These are phyloP conservation scores for Tuta absoluta DNA, from an alignment of 2,888 invertebrate genomes.

Conservation along the genomic window DNA sequence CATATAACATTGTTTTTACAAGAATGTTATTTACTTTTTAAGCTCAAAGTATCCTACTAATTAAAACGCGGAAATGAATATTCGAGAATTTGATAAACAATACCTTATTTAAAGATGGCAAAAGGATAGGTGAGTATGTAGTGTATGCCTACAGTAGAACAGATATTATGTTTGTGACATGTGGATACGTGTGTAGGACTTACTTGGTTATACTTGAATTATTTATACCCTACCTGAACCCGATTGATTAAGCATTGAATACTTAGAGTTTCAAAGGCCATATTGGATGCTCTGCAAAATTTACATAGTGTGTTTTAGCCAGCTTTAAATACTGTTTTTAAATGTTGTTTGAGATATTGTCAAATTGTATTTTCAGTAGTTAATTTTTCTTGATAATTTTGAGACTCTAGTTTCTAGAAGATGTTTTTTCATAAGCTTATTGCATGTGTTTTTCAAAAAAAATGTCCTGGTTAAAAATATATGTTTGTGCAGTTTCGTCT, in stretches of 20 bases:
- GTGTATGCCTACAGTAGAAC: constrained; percentile 49
- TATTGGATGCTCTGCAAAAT: constrained; percentile 16
- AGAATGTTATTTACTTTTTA: too few species aligned
- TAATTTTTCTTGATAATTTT: too few species aligned
- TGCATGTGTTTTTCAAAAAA: neutral
- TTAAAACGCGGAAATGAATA: neutral
- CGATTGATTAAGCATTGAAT: neutral
- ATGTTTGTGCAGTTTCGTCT: constrained; percentile 6
- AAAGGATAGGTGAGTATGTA: constrained; percentile 91
- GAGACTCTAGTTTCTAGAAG: neutral
- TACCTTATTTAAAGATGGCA: constrained; percentile 87
- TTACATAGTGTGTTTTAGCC: neutral
- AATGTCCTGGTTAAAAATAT: constrained; percentile 4
- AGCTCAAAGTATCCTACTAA: too few species aligned
- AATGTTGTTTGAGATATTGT: too few species aligned
- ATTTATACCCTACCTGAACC: neutral
- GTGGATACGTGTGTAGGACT: constrained; percentile 7
- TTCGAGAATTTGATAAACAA: constrained; percentile 15
- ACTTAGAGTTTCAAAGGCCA: neutral
- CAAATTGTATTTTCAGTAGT: too few species aligned
- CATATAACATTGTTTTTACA: too few species aligned
- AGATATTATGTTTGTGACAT: neutral
- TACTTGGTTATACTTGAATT: neutral
- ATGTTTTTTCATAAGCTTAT: neutral
- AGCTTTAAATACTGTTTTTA: neutral